Percentiles rank a stretch among this genome's conserved stretches.
These are phyloP conservation scores for Morelia viridis DNA, from an alignment of 2,797 vertebrate species.

Conservation along the genomic window DNA sequence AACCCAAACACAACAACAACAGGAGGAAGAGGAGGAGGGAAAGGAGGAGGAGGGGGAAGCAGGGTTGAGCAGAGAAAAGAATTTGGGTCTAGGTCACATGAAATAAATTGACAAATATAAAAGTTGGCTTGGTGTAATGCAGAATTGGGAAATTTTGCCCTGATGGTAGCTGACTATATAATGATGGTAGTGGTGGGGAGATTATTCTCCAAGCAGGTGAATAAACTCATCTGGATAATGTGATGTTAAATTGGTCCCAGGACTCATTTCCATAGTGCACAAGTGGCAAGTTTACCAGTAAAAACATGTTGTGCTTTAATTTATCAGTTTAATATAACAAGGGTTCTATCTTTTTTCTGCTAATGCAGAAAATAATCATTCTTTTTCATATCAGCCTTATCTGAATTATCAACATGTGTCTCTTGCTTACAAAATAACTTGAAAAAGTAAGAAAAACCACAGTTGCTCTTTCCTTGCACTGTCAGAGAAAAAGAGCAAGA, in stretches of 20 bases:
- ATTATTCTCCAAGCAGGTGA: conserved; percentile 47
- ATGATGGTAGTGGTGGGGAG: background rate
- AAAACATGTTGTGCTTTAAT: conserved; percentile 12
- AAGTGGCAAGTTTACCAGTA: conserved; percentile 28
- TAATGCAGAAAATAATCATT: conserved; percentile 6
- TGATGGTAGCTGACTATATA: background rate
- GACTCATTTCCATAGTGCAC: conserved; percentile 47
- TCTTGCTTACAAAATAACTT: background rate
- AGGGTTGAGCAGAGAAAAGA: background rate
- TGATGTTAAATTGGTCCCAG: conserved; percentile 51
- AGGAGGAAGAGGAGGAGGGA: background rate
- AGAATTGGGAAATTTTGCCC: background rate
- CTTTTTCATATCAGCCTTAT: conserved; percentile 34
- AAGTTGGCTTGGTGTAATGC: background rate
- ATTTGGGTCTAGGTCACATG: background rate
- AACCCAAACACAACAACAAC: background rate
- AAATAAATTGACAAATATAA: background rate
- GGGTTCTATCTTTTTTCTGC: conserved; percentile 40
- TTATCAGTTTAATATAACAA: conserved; percentile 40
- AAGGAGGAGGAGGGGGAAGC: background rate
- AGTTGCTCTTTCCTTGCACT: background rate
- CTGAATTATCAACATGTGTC: background rate
- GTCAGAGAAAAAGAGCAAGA: background rate
- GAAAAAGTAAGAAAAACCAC: fast-evolving
- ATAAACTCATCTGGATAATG: conserved; percentile 43